Base-by-base conservation (phyloP, 2,888 invertebrate genomes). In the Geophilus truncorum region DNA sequence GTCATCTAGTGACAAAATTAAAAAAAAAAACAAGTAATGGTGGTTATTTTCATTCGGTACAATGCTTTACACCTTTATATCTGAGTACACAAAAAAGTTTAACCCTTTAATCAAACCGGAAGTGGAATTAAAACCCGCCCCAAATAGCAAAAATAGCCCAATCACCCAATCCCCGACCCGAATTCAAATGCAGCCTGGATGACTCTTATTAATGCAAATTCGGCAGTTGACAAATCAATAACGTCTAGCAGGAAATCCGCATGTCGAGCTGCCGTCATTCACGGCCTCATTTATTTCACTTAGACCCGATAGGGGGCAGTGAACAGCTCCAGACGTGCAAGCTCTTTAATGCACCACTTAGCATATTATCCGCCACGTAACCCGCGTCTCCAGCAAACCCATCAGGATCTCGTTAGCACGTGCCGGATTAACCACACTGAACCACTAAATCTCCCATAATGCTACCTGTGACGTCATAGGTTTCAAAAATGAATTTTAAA, bases 281-380 rank as follows among this genome's bases (percentile, higher is more conserved):
- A 70, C 70, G 25, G 70, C 25, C 70, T 70, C 70, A 25, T 70
- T 70, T 70, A 70, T 70, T 70, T 70, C 70, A 70, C 70, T 70
- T 70, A 70, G 70, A n/a, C 70, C 25, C 70, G 28, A 28, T 70
- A 70, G 70, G 70, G 70, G 28, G 70, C 28, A 15, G 70, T 25
- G 70, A 70, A 28, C 28, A 28, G 70, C 70, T 70, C 28, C 70
- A 70, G 70, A 28, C 70, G 70, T 70, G 70, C 25, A 70, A 70
- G 70, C 70, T 70, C 70, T 70, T 70, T 70, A 70, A 70, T 70
- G 70, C 70, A 12, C 70, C 70, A 70, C 70, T 70, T 70, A 70
- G 70, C 70, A 70, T 70, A 70, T 70, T 70, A 70, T 70, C 70
- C 70, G 70, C 15, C 70, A 28, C 28, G 70, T 70, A 70, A 25